Evolutionary conservation across 2,113 vertebrate species (phyloP).

Genomic region (Passer montanus): DNA sequence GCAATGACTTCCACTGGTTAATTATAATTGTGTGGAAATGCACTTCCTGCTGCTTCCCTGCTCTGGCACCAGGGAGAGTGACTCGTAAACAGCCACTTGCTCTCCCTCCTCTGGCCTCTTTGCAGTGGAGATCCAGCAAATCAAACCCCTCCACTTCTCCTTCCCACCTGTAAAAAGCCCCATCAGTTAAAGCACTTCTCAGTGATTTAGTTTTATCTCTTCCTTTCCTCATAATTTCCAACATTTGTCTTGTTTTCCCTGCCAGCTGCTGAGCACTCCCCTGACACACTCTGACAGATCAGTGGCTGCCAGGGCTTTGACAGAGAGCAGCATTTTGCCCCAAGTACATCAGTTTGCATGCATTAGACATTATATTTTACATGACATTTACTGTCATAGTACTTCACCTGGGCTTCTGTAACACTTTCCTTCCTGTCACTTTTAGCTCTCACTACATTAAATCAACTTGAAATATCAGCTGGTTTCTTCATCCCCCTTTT

Average conservation of each 20-base stretch:
- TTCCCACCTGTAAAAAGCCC: background rate
- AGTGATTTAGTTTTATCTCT: background rate
- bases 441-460: background rate
- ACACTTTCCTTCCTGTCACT: background rate
- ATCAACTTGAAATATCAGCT: background rate
- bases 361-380: background rate
- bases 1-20: constrained; percentile 50
- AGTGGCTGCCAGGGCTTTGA: background rate
- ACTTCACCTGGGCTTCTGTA: background rate
- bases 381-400: background rate
- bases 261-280: background rate
- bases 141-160: background rate
- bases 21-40: background rate
- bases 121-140: background rate
- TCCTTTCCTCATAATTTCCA: background rate
- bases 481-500: background rate
- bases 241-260: background rate
- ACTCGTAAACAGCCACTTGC: background rate
- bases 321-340: background rate
- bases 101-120: background rate
- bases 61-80: background rate
- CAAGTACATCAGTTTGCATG: background rate
- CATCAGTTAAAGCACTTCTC: background rate
- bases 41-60: background rate
- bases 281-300: background rate